Conservation (phyloP, 2,113 vertebrate genomes). For the Phyllostomus discolor region DNA sequence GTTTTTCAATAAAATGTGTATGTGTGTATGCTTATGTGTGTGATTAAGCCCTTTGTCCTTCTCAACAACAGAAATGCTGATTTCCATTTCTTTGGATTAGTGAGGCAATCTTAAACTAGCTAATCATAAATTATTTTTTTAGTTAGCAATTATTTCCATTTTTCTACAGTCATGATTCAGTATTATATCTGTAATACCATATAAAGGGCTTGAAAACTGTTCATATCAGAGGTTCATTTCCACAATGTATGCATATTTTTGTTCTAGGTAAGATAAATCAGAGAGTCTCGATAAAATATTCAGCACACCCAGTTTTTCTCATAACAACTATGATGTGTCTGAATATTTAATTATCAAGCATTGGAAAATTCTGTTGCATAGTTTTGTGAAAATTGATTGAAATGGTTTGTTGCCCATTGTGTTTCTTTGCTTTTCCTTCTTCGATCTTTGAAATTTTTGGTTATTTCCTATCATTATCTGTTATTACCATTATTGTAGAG, state of each 20-base stretch:
- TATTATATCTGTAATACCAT: neutral
- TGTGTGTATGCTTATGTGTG: neutral
- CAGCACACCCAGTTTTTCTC: neutral
- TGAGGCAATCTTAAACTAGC: neutral
- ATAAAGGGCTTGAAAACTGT: neutral
- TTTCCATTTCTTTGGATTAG: neutral
- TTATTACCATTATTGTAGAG: neutral
- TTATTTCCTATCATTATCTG: neutral
- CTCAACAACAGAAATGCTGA: neutral
- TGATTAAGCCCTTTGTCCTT: neutral
- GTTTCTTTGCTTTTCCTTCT: neutral
- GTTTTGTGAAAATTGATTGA: neutral
- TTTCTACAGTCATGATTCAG: neutral
- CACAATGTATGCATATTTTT: neutral
- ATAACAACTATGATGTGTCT: neutral
- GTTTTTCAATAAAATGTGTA: neutral
- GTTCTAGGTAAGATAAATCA: neutral
- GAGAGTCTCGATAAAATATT: neutral
- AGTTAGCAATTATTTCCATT: neutral
- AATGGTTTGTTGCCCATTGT: neutral
- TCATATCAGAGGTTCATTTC: neutral
- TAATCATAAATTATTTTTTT: conserved; percentile 1
- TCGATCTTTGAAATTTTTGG: neutral
- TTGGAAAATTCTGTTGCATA: neutral
- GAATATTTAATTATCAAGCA: neutral